phyloP scores from a whole-genome alignment of 2,797 vertebrate genomes.

The Nannoperca australis region DNA sequence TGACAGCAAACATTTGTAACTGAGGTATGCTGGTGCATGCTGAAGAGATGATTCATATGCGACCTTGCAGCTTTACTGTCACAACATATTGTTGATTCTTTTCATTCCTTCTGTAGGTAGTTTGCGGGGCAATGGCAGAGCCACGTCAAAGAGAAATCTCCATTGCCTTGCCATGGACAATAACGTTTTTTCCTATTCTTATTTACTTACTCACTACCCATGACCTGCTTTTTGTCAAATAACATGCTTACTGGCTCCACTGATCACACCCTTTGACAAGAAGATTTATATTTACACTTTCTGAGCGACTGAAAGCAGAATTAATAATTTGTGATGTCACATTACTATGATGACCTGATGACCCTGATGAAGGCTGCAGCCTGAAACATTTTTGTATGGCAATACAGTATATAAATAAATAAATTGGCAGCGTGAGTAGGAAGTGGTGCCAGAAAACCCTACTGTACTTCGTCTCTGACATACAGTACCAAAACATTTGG shows the following conservation, averaged over 20 bases:
- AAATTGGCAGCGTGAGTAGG: background rate
- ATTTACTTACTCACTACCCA: background rate
- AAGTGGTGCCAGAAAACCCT: background rate
- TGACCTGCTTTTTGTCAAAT: background rate
- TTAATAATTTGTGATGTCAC: background rate
- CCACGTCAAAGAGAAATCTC: background rate
- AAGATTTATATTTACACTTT: background rate
- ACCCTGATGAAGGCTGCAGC: background rate
- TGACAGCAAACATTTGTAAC: slow-evolving; percentile 35
- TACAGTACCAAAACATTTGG: background rate
- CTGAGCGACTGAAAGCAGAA: background rate
- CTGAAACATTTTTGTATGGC: background rate
- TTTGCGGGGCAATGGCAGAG: background rate
- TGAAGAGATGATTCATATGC: slow-evolving; percentile 18
- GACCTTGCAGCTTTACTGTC: slow-evolving; percentile 17
- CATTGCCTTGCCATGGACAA: background rate
- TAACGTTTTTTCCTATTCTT: background rate
- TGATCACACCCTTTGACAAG: background rate
- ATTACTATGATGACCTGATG: background rate
- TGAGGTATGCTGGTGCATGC: slow-evolving; percentile 22
- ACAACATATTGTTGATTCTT: slow-evolving; percentile 4
- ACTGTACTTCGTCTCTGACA: background rate
- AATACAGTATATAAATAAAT: background rate
- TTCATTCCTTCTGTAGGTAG: background rate
- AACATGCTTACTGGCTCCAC: background rate